Evolutionary conservation across 2,888 invertebrate genomes (phyloP).

Genomic region (Phaonia tiefii): DNA sequence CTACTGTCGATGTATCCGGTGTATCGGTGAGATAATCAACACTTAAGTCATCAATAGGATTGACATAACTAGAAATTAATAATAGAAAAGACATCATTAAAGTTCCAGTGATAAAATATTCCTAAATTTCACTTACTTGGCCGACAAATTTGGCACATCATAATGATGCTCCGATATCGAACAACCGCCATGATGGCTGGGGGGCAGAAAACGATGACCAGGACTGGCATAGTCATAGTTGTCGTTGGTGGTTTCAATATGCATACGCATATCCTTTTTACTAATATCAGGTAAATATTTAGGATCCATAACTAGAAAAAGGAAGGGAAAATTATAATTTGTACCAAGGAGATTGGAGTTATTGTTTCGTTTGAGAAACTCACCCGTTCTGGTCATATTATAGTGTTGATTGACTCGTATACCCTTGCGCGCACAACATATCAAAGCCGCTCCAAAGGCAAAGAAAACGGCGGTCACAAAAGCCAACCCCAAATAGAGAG

Average conservation of each 20-base stretch:
- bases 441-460: conserved; percentile 77
- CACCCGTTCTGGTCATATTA: conserved; percentile 80
- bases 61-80: conserved; percentile 75
- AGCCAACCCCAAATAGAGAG: conserved; percentile 79
- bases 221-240: conserved; percentile 91
- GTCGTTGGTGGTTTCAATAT: conserved; percentile 83
- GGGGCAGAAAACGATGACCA: conserved; percentile 76
- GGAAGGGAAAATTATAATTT: conserved; percentile 10
- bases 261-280: conserved; percentile 87
- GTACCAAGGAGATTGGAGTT: too few species aligned
- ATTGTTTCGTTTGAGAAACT: too few species aligned
- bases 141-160: conserved; percentile 92
- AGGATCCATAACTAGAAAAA: conserved; percentile 89
- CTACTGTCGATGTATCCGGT: conserved; percentile 78
- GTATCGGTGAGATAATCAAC: conserved; percentile 78
- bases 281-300: conserved; percentile 93
- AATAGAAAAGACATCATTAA: conserved; percentile 2
- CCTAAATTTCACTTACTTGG: conserved; percentile 81
- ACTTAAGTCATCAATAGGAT: conserved; percentile 79
- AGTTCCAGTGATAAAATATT: neutral
- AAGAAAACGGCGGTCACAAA: conserved; percentile 79
- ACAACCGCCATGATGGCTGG: conserved; percentile 78
- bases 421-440: conserved; percentile 78
- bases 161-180: conserved; percentile 92
- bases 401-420: conserved; percentile 78